A percentile compares a stretch with the other conserved stretches of the same genome.
These are phyloP conservation scores for Ophiothrix spiculata DNA, from an alignment of 35 echinoderm and acorn worm species.

Conservation along the genomic window DNA sequence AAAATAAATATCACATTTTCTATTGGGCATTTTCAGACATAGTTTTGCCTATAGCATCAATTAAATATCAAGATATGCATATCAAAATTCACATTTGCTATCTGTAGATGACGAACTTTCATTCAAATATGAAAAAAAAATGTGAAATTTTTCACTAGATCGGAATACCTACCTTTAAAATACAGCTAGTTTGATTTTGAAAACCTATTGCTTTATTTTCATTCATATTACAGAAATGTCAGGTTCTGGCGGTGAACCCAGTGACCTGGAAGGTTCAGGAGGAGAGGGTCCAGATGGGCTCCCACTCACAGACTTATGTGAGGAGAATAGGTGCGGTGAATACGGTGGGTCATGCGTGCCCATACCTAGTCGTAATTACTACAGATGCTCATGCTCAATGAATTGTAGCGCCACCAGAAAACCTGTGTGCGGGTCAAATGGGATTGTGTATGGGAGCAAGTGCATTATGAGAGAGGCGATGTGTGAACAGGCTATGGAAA, in stretches of 20 bases:
- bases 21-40: too few relatives aligned
- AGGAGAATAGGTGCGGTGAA: slow-evolving; percentile 62
- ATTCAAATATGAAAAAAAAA: too few relatives aligned
- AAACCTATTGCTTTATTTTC: not conserved
- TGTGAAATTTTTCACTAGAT: too few relatives aligned
- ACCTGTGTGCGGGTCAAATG: slow-evolving; percentile 79
- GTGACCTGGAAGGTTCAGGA: too few relatives aligned
- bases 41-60: too few relatives aligned
- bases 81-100: too few relatives aligned
- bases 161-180: too few relatives aligned
- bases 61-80: too few relatives aligned
- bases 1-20: too few relatives aligned
- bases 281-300: slow-evolving; percentile 12
- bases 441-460: slow-evolving; percentile 76
- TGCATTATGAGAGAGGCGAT: slow-evolving; percentile 67
- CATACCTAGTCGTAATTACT: slow-evolving; percentile 21
- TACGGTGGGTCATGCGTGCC: slow-evolving; percentile 68
- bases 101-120: too few relatives aligned
- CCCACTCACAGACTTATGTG: slow-evolving; percentile 27
- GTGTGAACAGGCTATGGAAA: slow-evolving; percentile 53
- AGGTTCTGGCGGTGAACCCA: slow-evolving; percentile 46
- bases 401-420: slow-evolving; percentile 57
- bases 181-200: not conserved
- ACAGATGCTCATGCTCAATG: slow-evolving; percentile 77
- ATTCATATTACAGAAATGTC: slow-evolving; percentile 31